Evolutionary conservation across 2,888 invertebrate genomes (phyloP), one percentile per base, ranked within the genome.

Genomic region (Furcula furcula): DNA sequence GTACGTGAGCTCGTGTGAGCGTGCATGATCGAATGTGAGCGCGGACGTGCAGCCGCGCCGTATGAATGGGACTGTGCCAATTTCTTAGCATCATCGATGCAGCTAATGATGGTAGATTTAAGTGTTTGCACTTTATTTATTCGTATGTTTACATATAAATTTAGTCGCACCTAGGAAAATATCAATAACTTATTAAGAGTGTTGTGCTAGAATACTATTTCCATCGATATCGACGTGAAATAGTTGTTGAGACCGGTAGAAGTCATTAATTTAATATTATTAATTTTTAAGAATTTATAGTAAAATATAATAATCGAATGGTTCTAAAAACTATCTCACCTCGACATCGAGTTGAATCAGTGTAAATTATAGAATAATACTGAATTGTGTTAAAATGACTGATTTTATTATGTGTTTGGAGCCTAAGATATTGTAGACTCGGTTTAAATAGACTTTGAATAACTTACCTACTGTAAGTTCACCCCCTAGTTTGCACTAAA

Each of bases 121-220:
- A 90, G 90, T 90, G 89, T 89, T 87, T 89, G 89, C 90, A 90
- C 90, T 89, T 89, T 89, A 88, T 87, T 87, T 88, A 88, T 87
- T 87, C 86, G 76, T 86, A 85, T 83, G 85, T 77, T 86, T 85
- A 88, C 75, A 57, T 78, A 84, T 84, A 86, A 84, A 77, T 74
- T 86, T 88, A 88, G 88, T 83, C 83, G 88, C 88, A 88, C 88
- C 81, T 88, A 88, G 88, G 71, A 77, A 86, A 86, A 88, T 87
- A 88, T 87, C 88, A 88, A 87, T 87, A 87, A 86, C 83, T 85
- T 86, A 86, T 80, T 88, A 86, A 88, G 87, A 88, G 87, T 87
- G 88, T 87, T 87, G 88, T 88, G 88, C 85, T 87, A 88, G 87
- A 82, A 69, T 79, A 78, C 71, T 78, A 84, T 76, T 66, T 76